These are phyloP conservation scores for Berghia stephanieae DNA, from an alignment of 1,140 invertebrate genomes.

Conservation along the genomic window DNA sequence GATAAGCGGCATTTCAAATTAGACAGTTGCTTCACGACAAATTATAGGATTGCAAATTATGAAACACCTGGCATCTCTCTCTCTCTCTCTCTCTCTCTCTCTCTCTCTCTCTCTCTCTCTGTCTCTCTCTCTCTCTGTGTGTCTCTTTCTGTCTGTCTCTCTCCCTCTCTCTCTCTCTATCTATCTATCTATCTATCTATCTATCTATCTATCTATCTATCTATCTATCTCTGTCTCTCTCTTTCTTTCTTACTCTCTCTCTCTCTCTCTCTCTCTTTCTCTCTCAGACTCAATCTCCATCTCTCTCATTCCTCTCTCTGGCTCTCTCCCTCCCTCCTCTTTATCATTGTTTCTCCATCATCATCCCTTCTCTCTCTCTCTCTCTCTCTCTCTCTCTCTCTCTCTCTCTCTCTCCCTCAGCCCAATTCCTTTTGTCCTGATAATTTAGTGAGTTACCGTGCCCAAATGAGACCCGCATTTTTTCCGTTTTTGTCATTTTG, in stretches of 20 bases:
- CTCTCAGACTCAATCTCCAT: background rate
- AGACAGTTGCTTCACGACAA: too few relatives aligned
- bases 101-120: background rate
- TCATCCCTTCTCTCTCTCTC: background rate
- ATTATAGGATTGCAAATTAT: too few relatives aligned
- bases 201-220: conserved; percentile 20
- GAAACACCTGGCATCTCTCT: background rate
- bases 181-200: conserved; percentile 18
- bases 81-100: conserved; percentile 9
- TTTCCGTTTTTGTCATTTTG: too few relatives aligned
- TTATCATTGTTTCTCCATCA: too few relatives aligned
- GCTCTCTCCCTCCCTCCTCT: too few relatives aligned
- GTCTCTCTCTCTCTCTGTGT: background rate
- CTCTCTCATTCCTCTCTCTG: too few relatives aligned
- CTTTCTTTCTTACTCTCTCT: background rate
- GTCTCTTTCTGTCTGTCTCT: background rate
- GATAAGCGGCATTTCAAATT: too few relatives aligned
- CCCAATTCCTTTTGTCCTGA: too few relatives aligned
- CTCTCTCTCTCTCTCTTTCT: background rate
- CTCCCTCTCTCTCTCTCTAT: background rate
- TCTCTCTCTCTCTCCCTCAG: background rate
- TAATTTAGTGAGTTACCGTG: too few relatives aligned
- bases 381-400: background rate
- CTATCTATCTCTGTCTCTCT: background rate
- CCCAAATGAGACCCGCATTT: too few relatives aligned